Percentiles rank a stretch among this genome's conserved stretches.
These are phyloP conservation scores for Phyllostomus hastatus DNA, from an alignment of 2,113 vertebrate genomes.

Conservation along the genomic window DNA sequence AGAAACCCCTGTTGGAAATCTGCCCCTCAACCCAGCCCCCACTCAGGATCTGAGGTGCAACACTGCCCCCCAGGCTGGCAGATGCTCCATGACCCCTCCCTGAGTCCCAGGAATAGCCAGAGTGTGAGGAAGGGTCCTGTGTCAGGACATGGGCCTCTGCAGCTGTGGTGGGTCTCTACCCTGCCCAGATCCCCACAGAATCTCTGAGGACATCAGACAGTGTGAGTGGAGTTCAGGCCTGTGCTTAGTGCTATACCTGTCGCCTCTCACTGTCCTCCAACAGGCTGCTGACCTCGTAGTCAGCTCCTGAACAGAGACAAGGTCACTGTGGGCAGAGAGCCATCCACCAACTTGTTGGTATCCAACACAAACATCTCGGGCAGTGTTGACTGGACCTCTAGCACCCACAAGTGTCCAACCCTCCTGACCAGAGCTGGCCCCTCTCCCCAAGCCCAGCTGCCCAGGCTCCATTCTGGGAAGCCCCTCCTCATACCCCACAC, in stretches of 20 bases:
- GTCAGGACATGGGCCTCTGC: neutral
- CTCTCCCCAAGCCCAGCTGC: no score
- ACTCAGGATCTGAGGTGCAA: fast-evolving
- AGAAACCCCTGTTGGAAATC: neutral
- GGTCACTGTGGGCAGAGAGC: no score
- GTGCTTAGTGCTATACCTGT: fast-evolving
- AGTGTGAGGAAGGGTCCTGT: neutral
- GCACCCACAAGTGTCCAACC: fast-evolving
- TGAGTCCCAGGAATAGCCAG: fast-evolving
- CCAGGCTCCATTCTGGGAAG: no score
- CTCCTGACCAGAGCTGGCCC: no score
- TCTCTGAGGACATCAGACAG: neutral
- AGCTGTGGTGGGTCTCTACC: no score
- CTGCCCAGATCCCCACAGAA: fast-evolving
- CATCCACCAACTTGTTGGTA: fast-evolving
- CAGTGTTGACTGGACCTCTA: fast-evolving
- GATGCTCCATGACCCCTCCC: fast-evolving
- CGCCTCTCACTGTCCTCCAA: fast-evolving
- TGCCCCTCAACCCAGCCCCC: neutral
- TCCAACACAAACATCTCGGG: fast-evolving
- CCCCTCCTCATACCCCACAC: neutral
- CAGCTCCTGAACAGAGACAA: fast-evolving
- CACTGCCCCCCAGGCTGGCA: fast-evolving
- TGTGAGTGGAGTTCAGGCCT: neutral
- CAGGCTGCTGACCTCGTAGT: no score